phyloP scores from a whole-genome alignment of 1,140 invertebrate species.

The Tribolium castaneum region DNA sequence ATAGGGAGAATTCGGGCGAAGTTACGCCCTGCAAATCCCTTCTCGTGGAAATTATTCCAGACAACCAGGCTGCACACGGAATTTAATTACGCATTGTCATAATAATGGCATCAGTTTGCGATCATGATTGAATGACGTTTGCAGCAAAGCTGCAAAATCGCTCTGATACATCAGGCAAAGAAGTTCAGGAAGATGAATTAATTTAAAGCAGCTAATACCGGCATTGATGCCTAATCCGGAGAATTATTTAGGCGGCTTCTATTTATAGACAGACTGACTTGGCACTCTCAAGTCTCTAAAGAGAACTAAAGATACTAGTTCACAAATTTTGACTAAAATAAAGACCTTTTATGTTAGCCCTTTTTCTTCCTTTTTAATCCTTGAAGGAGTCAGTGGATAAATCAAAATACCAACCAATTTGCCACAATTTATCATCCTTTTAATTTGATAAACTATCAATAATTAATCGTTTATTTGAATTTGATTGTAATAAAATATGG shows the following conservation, averaged over 20 bases:
- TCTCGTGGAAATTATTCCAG: not conserved
- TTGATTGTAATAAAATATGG: too few species aligned
- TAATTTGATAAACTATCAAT: too few species aligned
- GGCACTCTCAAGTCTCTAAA: not conserved
- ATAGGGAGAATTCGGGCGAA: not conserved
- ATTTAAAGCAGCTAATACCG: constrained; percentile 12
- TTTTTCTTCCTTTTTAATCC: too few species aligned
- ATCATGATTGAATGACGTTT: not conserved
- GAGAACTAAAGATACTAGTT: too few species aligned
- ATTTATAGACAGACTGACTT: not conserved
- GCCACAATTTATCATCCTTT: too few species aligned
- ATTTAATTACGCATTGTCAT: constrained; percentile 18
- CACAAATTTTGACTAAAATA: too few species aligned
- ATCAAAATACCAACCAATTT: not conserved
- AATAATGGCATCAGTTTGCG: not conserved
- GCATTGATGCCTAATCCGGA: not conserved
- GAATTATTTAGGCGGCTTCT: not conserved
- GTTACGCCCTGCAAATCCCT: not conserved
- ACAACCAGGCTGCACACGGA: not conserved
- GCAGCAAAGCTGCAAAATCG: not conserved
- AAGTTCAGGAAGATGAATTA: not conserved
- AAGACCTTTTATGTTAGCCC: too few species aligned
- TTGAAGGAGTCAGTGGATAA: too few species aligned
- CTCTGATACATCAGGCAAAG: too few species aligned
- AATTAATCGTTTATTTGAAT: too few species aligned